Conservation (phyloP, 2,113 vertebrate genomes). For the Sminthopsis crassicaudata region DNA sequence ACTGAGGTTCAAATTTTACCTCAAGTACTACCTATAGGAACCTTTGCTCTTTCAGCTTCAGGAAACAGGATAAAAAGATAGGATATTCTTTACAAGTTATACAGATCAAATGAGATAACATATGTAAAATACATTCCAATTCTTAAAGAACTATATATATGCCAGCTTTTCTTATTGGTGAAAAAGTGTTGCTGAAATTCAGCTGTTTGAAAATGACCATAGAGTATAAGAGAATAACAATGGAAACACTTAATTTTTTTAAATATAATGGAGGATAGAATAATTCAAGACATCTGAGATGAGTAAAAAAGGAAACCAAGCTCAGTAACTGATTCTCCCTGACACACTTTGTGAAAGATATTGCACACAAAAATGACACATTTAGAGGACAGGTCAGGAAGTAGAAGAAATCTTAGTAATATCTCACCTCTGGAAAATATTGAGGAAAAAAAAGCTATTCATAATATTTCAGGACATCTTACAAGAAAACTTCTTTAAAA, state of each 20-base stretch:
- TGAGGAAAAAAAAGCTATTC: not conserved
- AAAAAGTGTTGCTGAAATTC: not conserved
- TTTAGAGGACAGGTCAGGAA: not conserved
- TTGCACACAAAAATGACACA: not conserved
- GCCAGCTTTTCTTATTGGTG: not conserved
- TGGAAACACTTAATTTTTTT: not conserved
- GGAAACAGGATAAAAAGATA: not conserved
- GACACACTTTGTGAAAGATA: not conserved
- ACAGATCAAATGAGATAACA: not conserved
- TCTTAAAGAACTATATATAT: not conserved
- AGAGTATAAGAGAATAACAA: not conserved
- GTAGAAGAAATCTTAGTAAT: not conserved
- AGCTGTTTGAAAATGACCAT: not conserved
- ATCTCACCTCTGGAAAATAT: not conserved
- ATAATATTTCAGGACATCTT: not conserved
- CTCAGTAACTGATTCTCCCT: not conserved
- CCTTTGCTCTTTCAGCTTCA: not conserved
- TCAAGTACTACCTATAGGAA: not conserved
- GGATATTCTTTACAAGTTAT: not conserved
- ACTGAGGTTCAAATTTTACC: not conserved
- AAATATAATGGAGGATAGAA: not conserved
- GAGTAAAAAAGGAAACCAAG: not conserved
- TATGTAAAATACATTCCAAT: not conserved
- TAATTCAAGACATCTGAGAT: not conserved
- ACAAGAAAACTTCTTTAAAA: not conserved